Percentiles rank a stretch among this genome's conserved stretches.
phyloP scores from a whole-genome alignment of 30 jellyfish, hydroid and myxozoan genomes.

The Hydractinia echinata region DNA sequence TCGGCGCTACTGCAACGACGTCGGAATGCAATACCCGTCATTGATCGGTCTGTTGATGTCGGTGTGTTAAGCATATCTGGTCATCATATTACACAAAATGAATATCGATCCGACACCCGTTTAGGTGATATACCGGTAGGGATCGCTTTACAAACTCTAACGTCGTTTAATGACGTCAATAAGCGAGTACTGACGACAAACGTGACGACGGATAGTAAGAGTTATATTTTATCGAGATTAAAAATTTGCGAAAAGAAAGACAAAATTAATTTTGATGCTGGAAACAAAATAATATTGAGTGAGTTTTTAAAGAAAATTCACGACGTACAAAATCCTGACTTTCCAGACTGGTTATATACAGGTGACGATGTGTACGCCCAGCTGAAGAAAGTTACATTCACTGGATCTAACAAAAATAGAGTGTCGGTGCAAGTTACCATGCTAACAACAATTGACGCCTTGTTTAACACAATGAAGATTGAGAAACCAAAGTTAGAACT shows the following conservation, averaged over 20 bases:
- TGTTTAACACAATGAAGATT: conserved; percentile 2
- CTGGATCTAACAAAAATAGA: conserved; percentile 6
- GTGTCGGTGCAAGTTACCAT: background rate
- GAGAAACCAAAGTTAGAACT: background rate
- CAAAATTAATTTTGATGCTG: background rate
- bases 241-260: background rate
- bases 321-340: background rate
- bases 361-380: background rate
- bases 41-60: background rate
- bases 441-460: background rate
- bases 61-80: conserved; percentile 24
- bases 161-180: background rate
- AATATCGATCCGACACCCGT: conserved; percentile 1
- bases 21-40: background rate
- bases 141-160: conserved; percentile 16
- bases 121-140: conserved; percentile 5
- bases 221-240: background rate
- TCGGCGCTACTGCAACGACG: background rate
- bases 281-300: background rate
- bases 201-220: background rate
- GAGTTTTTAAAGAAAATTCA: background rate
- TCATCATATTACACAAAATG: background rate
- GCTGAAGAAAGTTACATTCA: background rate
- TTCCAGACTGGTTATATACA: conserved; percentile 17
- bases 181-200: background rate